Conservation (phyloP, 2,888 invertebrate species). For the Drosophila setosimentum region DNA sequence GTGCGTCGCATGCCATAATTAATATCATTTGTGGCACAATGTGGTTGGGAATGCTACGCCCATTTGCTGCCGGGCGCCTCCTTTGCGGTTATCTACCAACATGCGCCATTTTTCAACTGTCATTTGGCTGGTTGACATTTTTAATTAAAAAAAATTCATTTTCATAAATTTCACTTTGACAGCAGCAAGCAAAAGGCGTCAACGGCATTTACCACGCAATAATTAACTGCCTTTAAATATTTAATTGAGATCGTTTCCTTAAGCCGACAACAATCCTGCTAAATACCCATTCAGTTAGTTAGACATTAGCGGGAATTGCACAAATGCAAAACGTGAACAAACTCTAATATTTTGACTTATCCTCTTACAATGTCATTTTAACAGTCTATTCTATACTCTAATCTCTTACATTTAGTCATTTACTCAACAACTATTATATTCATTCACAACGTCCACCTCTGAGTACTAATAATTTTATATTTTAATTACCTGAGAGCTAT, state of each 20-base stretch:
- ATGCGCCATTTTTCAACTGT: slow-evolving; percentile 51
- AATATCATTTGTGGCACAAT: slow-evolving; percentile 51
- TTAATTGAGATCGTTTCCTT: slow-evolving; percentile 56
- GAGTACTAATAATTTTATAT: background rate
- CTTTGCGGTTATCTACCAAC: background rate
- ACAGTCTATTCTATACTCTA: background rate
- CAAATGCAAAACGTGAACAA: background rate
- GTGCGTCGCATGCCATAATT: slow-evolving; percentile 59
- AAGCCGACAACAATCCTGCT: background rate
- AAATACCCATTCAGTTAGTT: background rate
- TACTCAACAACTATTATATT: too few relatives aligned
- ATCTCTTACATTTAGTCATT: background rate
- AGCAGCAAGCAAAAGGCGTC: slow-evolving; percentile 54
- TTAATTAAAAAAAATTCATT: slow-evolving; percentile 74
- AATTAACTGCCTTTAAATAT: slow-evolving; percentile 66
- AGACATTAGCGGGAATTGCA: background rate
- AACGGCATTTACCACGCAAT: slow-evolving; percentile 46
- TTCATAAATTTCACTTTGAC: slow-evolving; percentile 77
- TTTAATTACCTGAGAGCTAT: background rate
- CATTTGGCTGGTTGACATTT: slow-evolving; percentile 55
- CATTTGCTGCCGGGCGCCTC: background rate
- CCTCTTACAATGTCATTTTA: background rate
- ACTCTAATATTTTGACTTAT: background rate
- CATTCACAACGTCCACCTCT: background rate
- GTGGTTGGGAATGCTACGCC: slow-evolving; percentile 31